A percentile compares a stretch with the other conserved stretches of the same genome.
phyloP scores from a whole-genome alignment of 2,797 vertebrate genomes.

The Catharus ustulatus region DNA sequence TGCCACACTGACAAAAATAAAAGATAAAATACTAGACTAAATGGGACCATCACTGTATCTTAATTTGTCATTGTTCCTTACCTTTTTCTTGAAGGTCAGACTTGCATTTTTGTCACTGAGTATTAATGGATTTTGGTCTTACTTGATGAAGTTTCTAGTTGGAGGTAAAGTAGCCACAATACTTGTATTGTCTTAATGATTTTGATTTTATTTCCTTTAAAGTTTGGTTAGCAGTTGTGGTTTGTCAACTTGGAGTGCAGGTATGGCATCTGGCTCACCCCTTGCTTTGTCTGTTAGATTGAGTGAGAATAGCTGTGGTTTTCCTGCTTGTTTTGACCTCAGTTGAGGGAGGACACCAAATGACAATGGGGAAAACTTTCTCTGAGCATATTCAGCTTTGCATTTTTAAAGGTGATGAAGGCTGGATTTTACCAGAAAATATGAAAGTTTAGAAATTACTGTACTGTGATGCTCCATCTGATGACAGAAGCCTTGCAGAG shows the following conservation, averaged over 20 bases:
- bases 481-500: not conserved
- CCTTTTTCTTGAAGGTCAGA: not conserved
- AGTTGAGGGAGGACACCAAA: not conserved
- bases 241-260: not conserved
- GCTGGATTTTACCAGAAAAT: not conserved
- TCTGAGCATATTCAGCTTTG: not conserved
- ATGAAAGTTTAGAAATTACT: not conserved
- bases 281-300: not conserved
- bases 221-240: not conserved
- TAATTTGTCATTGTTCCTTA: not conserved
- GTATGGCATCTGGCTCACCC: not conserved
- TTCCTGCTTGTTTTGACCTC: not conserved
- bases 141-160: not conserved
- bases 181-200: not conserved
- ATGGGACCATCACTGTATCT: not conserved
- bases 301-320: not conserved
- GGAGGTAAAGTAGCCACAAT: not conserved
- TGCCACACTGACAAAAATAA: not conserved
- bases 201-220: not conserved
- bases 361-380: too few species aligned
- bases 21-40: not conserved
- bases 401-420: not conserved
- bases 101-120: fast-evolving
- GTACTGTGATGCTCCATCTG: fast-evolving
- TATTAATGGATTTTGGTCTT: not conserved